phyloP scores from a whole-genome alignment of 2,113 vertebrate species.

The Spilogale gracilis region DNA sequence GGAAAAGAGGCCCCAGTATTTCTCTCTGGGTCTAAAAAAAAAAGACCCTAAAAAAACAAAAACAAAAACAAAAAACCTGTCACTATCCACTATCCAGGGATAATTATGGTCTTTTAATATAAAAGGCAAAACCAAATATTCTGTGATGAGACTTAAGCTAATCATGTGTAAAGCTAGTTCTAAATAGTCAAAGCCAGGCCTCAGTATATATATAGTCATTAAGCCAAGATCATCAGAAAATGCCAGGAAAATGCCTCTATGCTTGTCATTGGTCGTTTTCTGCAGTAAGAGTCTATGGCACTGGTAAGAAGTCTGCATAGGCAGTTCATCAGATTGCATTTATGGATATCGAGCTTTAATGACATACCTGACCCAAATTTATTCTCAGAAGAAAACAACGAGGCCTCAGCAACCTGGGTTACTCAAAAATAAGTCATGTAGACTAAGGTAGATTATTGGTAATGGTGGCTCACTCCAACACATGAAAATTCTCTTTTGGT shows the following conservation, averaged over 20 bases:
- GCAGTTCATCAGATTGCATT: background rate
- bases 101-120: conserved; percentile 4
- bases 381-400: background rate
- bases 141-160: background rate
- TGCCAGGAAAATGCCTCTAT: background rate
- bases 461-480: background rate
- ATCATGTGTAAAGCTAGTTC: background rate
- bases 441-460: background rate
- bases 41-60: background rate
- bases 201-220: background rate
- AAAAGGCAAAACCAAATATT: conserved; percentile 22
- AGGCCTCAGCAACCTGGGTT: background rate
- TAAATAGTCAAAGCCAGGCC: background rate
- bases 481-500: too few relatives aligned
- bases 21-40: too few relatives aligned
- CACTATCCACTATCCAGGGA: background rate
- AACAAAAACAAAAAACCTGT: background rate
- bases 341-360: background rate
- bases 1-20: too few relatives aligned
- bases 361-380: background rate
- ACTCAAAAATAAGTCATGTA: background rate
- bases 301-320: background rate
- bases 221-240: background rate
- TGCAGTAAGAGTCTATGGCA: background rate
- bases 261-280: background rate